phyloP scores from a whole-genome alignment of 2,888 invertebrate genomes.

The Heteropelma amictum region DNA sequence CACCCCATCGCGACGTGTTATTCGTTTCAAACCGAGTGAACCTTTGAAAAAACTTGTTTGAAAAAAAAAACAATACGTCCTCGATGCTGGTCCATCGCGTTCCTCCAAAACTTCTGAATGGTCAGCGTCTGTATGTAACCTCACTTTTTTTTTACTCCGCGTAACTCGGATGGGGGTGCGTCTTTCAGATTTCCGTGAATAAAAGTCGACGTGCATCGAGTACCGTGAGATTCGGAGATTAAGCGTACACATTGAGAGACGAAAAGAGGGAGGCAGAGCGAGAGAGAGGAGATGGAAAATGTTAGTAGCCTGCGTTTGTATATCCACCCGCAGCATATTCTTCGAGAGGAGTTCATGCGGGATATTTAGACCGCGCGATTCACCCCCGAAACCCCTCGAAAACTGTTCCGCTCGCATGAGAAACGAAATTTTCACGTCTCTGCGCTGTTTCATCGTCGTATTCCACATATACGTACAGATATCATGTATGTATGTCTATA shows the following conservation, averaged over 20 bases:
- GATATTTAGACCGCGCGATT: slow-evolving; percentile 56
- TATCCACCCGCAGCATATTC: slow-evolving; percentile 53
- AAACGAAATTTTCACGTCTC: slow-evolving; percentile 63
- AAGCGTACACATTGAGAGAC: too few relatives aligned
- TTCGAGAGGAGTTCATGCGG: slow-evolving; percentile 54
- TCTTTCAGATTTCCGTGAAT: slow-evolving; percentile 50
- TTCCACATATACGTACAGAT: not conserved
- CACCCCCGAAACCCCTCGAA: slow-evolving; percentile 45
- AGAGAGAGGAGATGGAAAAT: not conserved
- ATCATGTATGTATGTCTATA: not conserved
- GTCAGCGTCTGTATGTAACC: slow-evolving; percentile 3
- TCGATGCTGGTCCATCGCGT: slow-evolving; percentile 31
- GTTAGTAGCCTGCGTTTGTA: not conserved
- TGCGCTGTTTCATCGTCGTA: too few relatives aligned
- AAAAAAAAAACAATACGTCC: slow-evolving; percentile 2
- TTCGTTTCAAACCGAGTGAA: not conserved
- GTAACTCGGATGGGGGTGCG: slow-evolving; percentile 45
- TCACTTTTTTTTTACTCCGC: not conserved
- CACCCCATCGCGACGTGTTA: not conserved
- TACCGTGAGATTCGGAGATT: slow-evolving; percentile 51
- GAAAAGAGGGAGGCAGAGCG: too few relatives aligned
- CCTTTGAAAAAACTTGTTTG: not conserved
- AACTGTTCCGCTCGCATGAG: slow-evolving; percentile 55
- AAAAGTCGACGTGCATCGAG: slow-evolving; percentile 27
- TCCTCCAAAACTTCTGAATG: slow-evolving; percentile 19